Conservation (phyloP, 2,797 vertebrate genomes). For the Forpus xanthops region DNA sequence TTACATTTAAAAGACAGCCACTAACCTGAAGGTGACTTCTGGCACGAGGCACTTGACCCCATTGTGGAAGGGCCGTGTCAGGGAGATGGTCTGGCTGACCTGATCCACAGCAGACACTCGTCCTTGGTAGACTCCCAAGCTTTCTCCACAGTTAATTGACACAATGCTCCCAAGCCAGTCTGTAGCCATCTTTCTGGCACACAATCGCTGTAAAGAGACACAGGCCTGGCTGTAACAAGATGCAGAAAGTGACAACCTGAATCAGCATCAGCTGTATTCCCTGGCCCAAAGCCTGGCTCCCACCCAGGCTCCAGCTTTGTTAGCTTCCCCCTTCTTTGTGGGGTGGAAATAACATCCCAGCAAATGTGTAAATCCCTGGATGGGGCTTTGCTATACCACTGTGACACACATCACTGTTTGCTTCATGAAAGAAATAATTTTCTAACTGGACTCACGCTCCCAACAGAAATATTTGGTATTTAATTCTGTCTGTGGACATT, state of each 20-base stretch:
- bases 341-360: not conserved
- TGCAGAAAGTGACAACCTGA: not conserved
- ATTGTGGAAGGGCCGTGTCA: slow-evolving; percentile 94
- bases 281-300: not conserved
- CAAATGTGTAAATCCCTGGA: fast-evolving
- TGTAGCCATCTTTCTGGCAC: slow-evolving; percentile 82
- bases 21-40: slow-evolving; percentile 98
- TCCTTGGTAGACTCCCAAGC: slow-evolving; percentile 94
- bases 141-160: slow-evolving; percentile 94
- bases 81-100: slow-evolving; percentile 93
- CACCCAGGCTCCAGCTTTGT: not conserved
- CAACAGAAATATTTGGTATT: not conserved
- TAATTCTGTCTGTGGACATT: too few relatives aligned
- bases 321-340: not conserved
- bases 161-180: slow-evolving; percentile 97
- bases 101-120: slow-evolving; percentile 94
- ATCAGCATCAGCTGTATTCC: not conserved
- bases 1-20: not conserved
- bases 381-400: fast-evolving
- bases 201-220: not conserved
- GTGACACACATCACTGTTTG: fast-evolving
- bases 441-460: not conserved
- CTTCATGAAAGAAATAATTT: not conserved
- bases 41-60: slow-evolving; percentile 95
- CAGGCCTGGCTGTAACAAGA: not conserved